These are phyloP conservation scores for Cantharis rufa DNA, from an alignment of 2,888 invertebrate genomes.

Conservation along the genomic window DNA sequence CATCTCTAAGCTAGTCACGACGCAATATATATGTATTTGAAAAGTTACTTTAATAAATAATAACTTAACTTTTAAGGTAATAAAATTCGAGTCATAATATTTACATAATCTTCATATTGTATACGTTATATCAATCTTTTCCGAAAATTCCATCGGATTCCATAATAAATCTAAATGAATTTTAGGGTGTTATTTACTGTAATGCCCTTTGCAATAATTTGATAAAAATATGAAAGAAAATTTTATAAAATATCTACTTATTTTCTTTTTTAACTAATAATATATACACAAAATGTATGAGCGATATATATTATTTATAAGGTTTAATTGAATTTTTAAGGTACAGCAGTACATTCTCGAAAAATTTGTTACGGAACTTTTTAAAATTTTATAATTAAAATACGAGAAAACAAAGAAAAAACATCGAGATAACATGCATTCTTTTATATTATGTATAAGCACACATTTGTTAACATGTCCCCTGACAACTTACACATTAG, in stretches of 20 bases:
- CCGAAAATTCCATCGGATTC: not conserved
- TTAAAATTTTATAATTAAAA: not conserved
- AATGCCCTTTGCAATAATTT: not conserved
- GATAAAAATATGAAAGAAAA: not conserved
- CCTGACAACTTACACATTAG: not conserved
- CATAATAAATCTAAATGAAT: constrained; percentile 1
- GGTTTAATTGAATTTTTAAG: not conserved
- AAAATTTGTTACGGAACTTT: not conserved
- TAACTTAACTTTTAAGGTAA: not conserved
- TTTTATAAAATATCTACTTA: not conserved
- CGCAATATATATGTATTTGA: not conserved
- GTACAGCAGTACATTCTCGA: not conserved
- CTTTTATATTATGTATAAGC: not conserved
- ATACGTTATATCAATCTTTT: not conserved
- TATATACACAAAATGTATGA: not conserved
- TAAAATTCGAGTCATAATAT: not conserved
- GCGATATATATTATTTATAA: not conserved
- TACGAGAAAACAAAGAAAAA: not conserved
- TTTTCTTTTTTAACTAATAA: not conserved
- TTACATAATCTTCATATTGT: constrained; percentile 1
- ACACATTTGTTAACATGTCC: not conserved
- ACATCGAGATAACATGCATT: not conserved
- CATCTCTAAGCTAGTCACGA: not conserved
- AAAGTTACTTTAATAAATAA: not conserved
- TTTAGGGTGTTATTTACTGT: not conserved